Base-by-base conservation (phyloP, 2,797 vertebrate genomes). In the Notolabrus celidotus region DNA sequence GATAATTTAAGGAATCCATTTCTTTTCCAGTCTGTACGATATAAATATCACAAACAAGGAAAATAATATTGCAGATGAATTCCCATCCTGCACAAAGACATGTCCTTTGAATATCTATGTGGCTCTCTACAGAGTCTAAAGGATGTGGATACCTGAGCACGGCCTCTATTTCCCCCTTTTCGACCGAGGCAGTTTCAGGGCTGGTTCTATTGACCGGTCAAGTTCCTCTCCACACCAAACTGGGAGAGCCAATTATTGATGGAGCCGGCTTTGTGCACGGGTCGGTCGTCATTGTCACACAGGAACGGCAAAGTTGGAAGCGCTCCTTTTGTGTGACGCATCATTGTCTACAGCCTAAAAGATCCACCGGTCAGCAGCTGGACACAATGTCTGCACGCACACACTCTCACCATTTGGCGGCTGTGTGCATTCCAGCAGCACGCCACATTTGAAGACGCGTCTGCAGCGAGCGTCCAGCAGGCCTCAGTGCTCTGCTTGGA, bases 291-390 rank as follows among this genome's bases (percentile, higher is more conserved):
- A 12, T 31, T 3, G 20, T 50, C 16, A 29, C 20, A 23, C 22
- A 45, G 38, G 38, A 52, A 50, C 50, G 0, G 7, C 43, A 56
- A 29, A 29, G 54, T 72, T 51, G 41, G 25, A 60, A 53, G n/a
- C 47, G 11, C 33, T 3, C 41, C 6, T 19, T n/a, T 66, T 41
- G 62, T 62, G 7, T 41, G 1, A 41, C 39, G 25, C 17, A 5
- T 54, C 34, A 34, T 33, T 15, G 55, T 38, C 8, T n/a, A 23
- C 5, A 34, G 36, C 52, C 45, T 22, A 58, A n/a, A n/a, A 51
- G 46, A 45, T 10, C 23, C 42, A 23, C 54, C 15, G 19, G 4
- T 66, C 51, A 68, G 55, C 55, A 43, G 57, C 49, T 59, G 41
- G n/a, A 41, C 15, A 43, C 57, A 55, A 62, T 39, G 52, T 62